These are phyloP conservation scores for Scopus umbretta DNA, from an alignment of 2,113 vertebrate genomes.

Conservation along the genomic window DNA sequence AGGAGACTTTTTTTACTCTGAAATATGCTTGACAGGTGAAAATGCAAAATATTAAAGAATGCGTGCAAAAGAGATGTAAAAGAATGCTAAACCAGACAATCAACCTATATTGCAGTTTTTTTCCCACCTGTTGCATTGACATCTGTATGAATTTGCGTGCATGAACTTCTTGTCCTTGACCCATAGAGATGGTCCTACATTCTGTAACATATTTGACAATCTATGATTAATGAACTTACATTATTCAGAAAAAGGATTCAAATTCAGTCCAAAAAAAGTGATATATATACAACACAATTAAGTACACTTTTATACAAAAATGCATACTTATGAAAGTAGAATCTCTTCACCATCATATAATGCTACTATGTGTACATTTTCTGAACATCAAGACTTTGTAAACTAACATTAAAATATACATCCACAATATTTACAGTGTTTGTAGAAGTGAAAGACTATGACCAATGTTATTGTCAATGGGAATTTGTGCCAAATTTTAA, in stretches of 20 bases:
- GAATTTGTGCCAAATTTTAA: background rate
- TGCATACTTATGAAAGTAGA: background rate
- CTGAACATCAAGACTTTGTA: background rate
- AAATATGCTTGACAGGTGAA: background rate
- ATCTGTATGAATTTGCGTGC: conserved; percentile 71
- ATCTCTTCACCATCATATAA: background rate
- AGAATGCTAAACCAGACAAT: background rate
- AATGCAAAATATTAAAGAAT: background rate
- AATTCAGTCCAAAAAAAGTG: background rate
- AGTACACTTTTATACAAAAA: background rate
- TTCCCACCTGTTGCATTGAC: conserved; percentile 70
- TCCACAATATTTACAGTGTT: background rate
- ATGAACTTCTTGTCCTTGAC: conserved; percentile 77
- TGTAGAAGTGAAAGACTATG: background rate
- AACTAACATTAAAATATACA: background rate
- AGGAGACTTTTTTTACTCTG: background rate
- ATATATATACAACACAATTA: background rate
- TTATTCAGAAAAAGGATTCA: background rate
- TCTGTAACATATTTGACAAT: conserved; percentile 54
- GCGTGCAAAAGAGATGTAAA: background rate
- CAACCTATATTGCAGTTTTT: background rate
- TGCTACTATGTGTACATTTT: background rate
- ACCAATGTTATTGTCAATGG: background rate
- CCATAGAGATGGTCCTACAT: conserved; percentile 77
- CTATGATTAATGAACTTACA: background rate